Percentiles rank a stretch among this genome's conserved stretches.
Conservation (phyloP, 1,140 invertebrate species). For the Drosophila asahinai region DNA sequence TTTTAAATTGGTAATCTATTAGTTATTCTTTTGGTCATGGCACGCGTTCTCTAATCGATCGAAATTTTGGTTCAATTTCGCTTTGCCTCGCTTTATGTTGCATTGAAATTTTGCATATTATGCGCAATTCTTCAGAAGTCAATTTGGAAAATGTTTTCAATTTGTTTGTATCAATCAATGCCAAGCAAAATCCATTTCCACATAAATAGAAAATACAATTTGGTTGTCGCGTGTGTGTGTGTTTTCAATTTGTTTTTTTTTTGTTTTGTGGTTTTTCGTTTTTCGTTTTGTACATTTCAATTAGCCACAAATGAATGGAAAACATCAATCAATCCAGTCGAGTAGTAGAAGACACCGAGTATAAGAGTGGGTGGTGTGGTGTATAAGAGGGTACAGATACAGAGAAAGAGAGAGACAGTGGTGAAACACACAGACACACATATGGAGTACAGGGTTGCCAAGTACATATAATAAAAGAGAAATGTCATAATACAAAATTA, state of each 20-base stretch:
- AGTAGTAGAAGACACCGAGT: constrained; percentile 45
- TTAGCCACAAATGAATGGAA: constrained; percentile 51
- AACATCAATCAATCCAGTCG: constrained; percentile 57
- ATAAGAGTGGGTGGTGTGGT: constrained; percentile 46
- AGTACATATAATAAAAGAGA: constrained; percentile 51
- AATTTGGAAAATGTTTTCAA: constrained; percentile 40
- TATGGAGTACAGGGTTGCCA: constrained; percentile 39
- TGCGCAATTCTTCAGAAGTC: constrained; percentile 46
- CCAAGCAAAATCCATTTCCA: constrained; percentile 71
- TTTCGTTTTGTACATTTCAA: constrained; percentile 53
- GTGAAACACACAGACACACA: constrained; percentile 44
- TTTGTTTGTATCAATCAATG: constrained; percentile 58
- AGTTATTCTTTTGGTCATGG: constrained; percentile 22
- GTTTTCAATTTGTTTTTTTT: constrained; percentile 46
- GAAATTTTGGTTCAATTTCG: constrained; percentile 9
- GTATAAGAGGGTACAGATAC: constrained; percentile 38
- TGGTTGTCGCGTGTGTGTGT: constrained; percentile 23
- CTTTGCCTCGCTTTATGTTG: constrained; percentile 37
- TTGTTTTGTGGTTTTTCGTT: constrained; percentile 32
- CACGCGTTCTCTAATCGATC: constrained; percentile 36
- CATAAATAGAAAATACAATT: constrained; percentile 32
- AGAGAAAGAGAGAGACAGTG: constrained; percentile 16
- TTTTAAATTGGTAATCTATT: constrained; percentile 30
- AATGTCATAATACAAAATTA: constrained; percentile 37
- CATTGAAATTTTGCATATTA: constrained; percentile 66